Conservation (phyloP, 2,888 invertebrate species). For the Campoletis raptor region DNA sequence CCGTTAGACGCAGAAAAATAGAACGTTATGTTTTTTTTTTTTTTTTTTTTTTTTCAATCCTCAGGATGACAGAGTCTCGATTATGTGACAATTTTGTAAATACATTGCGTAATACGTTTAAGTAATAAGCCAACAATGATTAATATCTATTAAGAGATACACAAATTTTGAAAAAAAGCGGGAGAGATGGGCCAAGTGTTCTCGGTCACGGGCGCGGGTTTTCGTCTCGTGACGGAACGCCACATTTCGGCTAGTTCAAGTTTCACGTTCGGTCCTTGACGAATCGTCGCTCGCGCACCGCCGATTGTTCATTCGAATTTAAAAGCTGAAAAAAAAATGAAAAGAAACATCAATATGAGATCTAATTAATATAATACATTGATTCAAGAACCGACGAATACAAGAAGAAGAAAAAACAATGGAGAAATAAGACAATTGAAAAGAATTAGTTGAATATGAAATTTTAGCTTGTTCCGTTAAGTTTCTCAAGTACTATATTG, state of each 20-base stretch:
- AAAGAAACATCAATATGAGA: slow-evolving; percentile 26
- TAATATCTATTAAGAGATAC: slow-evolving; percentile 16
- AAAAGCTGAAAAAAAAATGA: slow-evolving; percentile 8
- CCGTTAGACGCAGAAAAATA: not conserved
- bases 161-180: not conserved
- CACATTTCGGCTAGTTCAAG: not conserved
- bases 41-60: slow-evolving; percentile 17
- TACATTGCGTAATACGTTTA: slow-evolving; percentile 58
- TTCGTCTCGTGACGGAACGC: slow-evolving; percentile 57
- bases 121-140: slow-evolving; percentile 51
- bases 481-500: slow-evolving; percentile 76
- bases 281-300: slow-evolving; percentile 39
- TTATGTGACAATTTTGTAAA: slow-evolving; percentile 60
- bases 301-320: slow-evolving; percentile 26
- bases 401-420: not conserved
- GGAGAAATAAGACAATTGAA: slow-evolving; percentile 39
- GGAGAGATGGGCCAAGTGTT: slow-evolving; percentile 20
- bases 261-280: slow-evolving; percentile 36
- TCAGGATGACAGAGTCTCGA: slow-evolving; percentile 36
- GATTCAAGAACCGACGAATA: slow-evolving; percentile 21
- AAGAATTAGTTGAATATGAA: slow-evolving; percentile 40
- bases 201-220: slow-evolving; percentile 66
- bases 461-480: slow-evolving; percentile 79
- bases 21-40: not conserved
- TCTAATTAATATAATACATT: not conserved